These are phyloP conservation scores for Acleris holmiana DNA, from an alignment of 2,888 invertebrate genomes.

Conservation along the genomic window DNA sequence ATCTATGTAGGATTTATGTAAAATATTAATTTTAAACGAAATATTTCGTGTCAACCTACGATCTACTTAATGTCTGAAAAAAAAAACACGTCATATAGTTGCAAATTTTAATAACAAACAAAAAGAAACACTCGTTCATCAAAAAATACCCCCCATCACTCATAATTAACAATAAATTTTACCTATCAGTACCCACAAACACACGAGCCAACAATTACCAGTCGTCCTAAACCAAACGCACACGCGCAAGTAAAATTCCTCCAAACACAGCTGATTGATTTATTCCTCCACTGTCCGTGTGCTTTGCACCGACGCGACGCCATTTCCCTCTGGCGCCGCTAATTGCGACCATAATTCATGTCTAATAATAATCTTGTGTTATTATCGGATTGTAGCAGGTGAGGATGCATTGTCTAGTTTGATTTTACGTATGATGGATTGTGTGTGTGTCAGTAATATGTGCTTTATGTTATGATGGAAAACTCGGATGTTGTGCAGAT, in stretches of 20 bases:
- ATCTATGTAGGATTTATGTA: too few species aligned
- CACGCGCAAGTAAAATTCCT: constrained; percentile 32
- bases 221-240: constrained; percentile 3
- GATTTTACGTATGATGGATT: constrained; percentile 34
- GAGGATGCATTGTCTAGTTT: constrained; percentile 46
- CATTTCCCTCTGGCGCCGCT: constrained; percentile 72
- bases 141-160: too few species aligned
- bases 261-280: constrained; percentile 51
- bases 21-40: too few species aligned
- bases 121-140: too few species aligned
- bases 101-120: too few species aligned
- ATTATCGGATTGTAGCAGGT: constrained; percentile 71
- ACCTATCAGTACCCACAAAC: too few species aligned
- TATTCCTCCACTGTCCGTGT: constrained; percentile 50
- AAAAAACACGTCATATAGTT: too few species aligned
- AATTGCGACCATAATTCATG: constrained; percentile 81
- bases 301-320: constrained; percentile 50
- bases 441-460: constrained; percentile 15
- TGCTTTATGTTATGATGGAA: not conserved
- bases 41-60: too few species aligned
- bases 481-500: too few species aligned
- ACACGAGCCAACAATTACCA: not conserved
- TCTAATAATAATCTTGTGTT: constrained; percentile 79
- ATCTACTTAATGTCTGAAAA: too few species aligned
- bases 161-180: too few species aligned